Conservation (phyloP, 2,797 vertebrate species). For the Pangasius sanitwongsei region DNA sequence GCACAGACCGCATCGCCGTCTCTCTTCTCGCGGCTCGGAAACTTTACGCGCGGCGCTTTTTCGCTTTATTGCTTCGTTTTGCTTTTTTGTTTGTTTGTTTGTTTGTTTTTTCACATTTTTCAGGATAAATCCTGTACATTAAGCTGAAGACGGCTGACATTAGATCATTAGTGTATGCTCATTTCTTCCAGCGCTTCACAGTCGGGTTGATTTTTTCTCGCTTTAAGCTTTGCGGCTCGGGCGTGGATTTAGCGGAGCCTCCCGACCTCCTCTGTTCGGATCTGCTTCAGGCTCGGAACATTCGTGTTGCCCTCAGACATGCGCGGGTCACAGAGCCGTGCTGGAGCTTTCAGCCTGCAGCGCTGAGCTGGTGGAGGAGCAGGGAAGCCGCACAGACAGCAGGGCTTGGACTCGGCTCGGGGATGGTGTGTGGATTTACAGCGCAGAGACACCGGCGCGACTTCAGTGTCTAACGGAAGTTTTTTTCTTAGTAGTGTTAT, state of each 20-base stretch:
- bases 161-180: not conserved
- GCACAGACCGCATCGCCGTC: slow-evolving; percentile 63
- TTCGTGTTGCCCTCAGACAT: slow-evolving; percentile 22
- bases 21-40: slow-evolving; percentile 59
- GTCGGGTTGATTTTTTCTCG: slow-evolving; percentile 49
- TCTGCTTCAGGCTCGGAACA: slow-evolving; percentile 27
- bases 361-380: slow-evolving; percentile 53
- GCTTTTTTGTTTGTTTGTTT: not conserved
- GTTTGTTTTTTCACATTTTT: no score
- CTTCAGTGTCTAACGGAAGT: slow-evolving; percentile 28
- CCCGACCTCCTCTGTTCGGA: slow-evolving; percentile 37
- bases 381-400: slow-evolving; percentile 9
- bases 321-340: slow-evolving; percentile 49
- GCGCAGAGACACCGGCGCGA: slow-evolving; percentile 65
- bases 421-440: slow-evolving; percentile 82
- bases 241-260: slow-evolving; percentile 63
- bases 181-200: slow-evolving; percentile 24
- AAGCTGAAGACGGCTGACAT: not conserved
- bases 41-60: slow-evolving; percentile 42
- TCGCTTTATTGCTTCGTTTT: not conserved
- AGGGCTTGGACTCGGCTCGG: slow-evolving; percentile 59
- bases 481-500: not conserved
- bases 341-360: slow-evolving; percentile 36
- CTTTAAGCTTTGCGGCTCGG: slow-evolving; percentile 45
- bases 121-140: not conserved